A percentile compares a stretch with the other conserved stretches of the same genome.
Conservation (phyloP, 2,113 vertebrate species). For the Ammodytes dubius region DNA sequence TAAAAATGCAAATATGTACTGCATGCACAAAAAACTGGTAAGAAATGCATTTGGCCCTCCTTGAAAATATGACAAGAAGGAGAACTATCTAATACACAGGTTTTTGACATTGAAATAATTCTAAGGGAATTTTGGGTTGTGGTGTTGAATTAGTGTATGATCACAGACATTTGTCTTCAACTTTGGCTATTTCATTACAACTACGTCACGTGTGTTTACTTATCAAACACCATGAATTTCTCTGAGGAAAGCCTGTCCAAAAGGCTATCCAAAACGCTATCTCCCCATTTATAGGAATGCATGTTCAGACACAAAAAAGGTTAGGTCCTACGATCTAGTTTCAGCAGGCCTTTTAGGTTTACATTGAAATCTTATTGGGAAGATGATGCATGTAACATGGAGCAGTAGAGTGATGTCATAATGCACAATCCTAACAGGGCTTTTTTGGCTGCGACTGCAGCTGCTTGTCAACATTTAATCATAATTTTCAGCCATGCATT, state of each 20-base stretch:
- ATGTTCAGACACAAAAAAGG: neutral
- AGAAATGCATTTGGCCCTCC: conserved; percentile 15
- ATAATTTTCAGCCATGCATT: neutral
- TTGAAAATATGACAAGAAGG: conserved; percentile 43
- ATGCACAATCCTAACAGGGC: neutral
- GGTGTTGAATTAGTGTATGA: conserved; percentile 1
- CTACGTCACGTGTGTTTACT: neutral
- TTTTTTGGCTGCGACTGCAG: neutral
- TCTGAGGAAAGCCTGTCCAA: neutral
- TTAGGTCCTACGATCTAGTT: neutral
- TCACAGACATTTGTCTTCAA: neutral
- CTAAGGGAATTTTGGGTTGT: neutral
- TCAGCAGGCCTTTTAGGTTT: neutral
- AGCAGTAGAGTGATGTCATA: neutral
- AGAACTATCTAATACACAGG: conserved; percentile 34
- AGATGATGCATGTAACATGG: neutral
- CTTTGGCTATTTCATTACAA: neutral
- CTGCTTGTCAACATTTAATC: neutral
- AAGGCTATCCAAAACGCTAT: too few species aligned
- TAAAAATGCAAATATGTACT: conserved; percentile 68
- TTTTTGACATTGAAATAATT: conserved; percentile 61
- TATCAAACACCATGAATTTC: neutral
- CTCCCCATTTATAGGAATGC: neutral
- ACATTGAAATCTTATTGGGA: neutral
- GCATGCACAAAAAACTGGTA: conserved; percentile 31